Percentiles rank a stretch among this genome's conserved stretches.
These are phyloP conservation scores for Ophion costatus DNA, from an alignment of 2,888 invertebrate genomes.

Conservation along the genomic window DNA sequence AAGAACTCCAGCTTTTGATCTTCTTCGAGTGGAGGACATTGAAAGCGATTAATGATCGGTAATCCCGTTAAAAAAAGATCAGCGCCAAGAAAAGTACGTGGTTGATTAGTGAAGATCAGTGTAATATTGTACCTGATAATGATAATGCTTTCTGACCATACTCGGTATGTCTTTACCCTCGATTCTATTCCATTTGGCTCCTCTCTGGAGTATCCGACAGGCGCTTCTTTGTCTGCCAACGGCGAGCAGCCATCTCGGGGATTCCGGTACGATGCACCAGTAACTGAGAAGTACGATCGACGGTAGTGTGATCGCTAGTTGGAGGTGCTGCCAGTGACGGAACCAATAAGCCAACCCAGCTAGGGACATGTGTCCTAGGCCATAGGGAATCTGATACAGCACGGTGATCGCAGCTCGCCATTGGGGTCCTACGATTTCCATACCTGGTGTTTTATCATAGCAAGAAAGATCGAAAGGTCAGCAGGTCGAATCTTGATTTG, in stretches of 20 bases:
- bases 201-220: slow-evolving; percentile 86
- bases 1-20: too few relatives aligned
- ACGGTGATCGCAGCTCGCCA: slow-evolving; percentile 87
- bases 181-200: slow-evolving; percentile 85
- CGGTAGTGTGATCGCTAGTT: slow-evolving; percentile 88
- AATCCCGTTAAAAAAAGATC: too few relatives aligned
- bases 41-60: too few relatives aligned
- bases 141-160: slow-evolving; percentile 76
- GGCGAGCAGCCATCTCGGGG: slow-evolving; percentile 91
- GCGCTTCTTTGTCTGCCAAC: slow-evolving; percentile 88
- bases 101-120: background rate
- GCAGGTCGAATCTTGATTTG: background rate
- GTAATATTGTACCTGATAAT: slow-evolving; percentile 76
- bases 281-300: slow-evolving; percentile 86
- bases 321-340: slow-evolving; percentile 88
- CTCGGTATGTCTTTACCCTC: slow-evolving; percentile 77
- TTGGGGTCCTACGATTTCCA: slow-evolving; percentile 84
- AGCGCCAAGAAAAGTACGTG: too few relatives aligned
- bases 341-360: slow-evolving; percentile 87
- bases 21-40: too few relatives aligned
- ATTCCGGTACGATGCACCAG: slow-evolving; percentile 90
- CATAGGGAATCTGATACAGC: slow-evolving; percentile 89
- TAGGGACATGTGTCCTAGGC: slow-evolving; percentile 88
- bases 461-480: background rate
- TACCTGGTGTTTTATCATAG: slow-evolving; percentile 75